phyloP scores from a whole-genome alignment of 2,888 invertebrate genomes.

The Phragmatobia fuliginosa region DNA sequence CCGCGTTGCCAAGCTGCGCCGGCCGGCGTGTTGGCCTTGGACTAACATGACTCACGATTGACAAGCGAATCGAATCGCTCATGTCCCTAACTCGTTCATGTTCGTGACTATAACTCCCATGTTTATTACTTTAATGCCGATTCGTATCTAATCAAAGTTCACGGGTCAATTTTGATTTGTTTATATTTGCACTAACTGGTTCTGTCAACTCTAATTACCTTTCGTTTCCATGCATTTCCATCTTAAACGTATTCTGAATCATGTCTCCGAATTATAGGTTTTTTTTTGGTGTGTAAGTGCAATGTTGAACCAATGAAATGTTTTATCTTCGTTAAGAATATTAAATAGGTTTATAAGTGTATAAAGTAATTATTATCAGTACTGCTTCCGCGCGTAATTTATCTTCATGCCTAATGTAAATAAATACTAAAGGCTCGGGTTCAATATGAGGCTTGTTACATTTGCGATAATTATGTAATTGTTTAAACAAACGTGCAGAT shows the following conservation, averaged over 20 bases:
- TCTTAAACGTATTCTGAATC: background rate
- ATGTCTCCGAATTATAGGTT: background rate
- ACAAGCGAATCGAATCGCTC: slow-evolving; percentile 61
- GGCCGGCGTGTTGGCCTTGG: slow-evolving; percentile 81
- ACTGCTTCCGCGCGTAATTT: slow-evolving; percentile 36
- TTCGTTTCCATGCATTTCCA: slow-evolving; percentile 9
- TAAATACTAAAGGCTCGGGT: slow-evolving; percentile 33
- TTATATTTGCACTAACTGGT: slow-evolving; percentile 41
- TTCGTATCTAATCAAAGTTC: slow-evolving; percentile 59
- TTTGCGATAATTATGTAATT: slow-evolving; percentile 55
- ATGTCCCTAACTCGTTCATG: slow-evolving; percentile 42
- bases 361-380: slow-evolving; percentile 25
- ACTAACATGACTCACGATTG: slow-evolving; percentile 67
- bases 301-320: background rate
- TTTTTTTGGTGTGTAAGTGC: background rate
- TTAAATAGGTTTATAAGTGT: slow-evolving; percentile 28
- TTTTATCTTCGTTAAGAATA: slow-evolving; percentile 7
- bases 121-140: slow-evolving; percentile 52
- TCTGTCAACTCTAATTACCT: slow-evolving; percentile 24
- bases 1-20: slow-evolving; percentile 73
- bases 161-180: slow-evolving; percentile 48
- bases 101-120: slow-evolving; percentile 58
- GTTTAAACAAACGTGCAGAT: slow-evolving; percentile 48
- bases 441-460: slow-evolving; percentile 53
- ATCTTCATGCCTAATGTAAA: slow-evolving; percentile 39